Percentiles rank a stretch among this genome's conserved stretches.
Evolutionary conservation across 1,140 invertebrate genomes (phyloP).

Genomic region (Drosophila simulans): DNA sequence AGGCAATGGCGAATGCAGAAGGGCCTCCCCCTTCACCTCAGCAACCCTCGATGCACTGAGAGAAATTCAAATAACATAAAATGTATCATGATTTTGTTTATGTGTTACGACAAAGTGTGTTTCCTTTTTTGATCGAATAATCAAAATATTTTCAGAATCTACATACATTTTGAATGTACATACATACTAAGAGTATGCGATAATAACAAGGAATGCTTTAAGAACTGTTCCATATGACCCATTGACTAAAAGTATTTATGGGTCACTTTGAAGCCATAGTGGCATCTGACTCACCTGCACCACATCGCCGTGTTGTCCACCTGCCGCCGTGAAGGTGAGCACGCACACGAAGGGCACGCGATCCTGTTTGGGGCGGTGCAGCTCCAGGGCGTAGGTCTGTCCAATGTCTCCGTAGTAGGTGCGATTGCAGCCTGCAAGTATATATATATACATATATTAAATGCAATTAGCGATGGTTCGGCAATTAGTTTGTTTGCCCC

Average conservation of each 20-base stretch:
- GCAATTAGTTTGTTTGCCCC: slow-evolving; percentile 59
- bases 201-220: no score
- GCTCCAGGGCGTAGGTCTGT: slow-evolving; percentile 91
- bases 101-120: no score
- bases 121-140: no score
- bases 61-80: background rate
- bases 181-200: no score
- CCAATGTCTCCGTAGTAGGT: slow-evolving; percentile 94
- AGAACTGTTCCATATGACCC: no score
- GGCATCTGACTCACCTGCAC: slow-evolving; percentile 88
- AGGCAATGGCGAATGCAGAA: slow-evolving; percentile 17
- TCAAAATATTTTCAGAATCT: no score
- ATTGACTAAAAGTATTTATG: no score
- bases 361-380: slow-evolving; percentile 92
- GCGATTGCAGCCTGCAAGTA: slow-evolving; percentile 91
- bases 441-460: slow-evolving; percentile 51
- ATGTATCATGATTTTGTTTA: no score
- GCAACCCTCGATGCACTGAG: slow-evolving; percentile 1
- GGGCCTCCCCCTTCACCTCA: no score
- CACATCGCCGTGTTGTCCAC: slow-evolving; percentile 92
- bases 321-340: slow-evolving; percentile 93
- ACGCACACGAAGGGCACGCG: slow-evolving; percentile 93
- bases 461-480: slow-evolving; percentile 69
- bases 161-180: no score
- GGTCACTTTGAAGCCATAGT: background rate